These are phyloP conservation scores for Rhamnusium bicolor DNA, from an alignment of 2,888 invertebrate species.

Conservation along the genomic window DNA sequence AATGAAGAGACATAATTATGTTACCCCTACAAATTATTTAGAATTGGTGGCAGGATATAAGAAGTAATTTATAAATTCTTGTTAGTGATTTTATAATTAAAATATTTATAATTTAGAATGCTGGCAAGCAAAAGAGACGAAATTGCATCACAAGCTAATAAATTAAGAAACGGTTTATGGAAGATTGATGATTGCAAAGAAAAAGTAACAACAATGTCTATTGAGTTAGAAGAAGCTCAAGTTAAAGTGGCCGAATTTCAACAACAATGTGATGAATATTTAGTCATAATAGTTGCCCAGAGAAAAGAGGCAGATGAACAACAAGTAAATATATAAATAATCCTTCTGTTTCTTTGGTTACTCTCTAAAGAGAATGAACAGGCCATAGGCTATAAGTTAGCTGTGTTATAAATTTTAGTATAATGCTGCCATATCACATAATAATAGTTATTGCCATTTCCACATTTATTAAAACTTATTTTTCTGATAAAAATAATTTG, in stretches of 20 bases:
- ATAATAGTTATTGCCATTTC: no score
- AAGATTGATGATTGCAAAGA: conserved; percentile 90
- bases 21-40: conserved; percentile 91
- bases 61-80: conserved; percentile 71
- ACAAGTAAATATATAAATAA: conserved; percentile 59
- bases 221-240: conserved; percentile 85
- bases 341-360: neutral
- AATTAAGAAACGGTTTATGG: conserved; percentile 85
- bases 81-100: neutral
- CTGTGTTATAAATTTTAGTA: neutral
- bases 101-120: conserved; percentile 73
- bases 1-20: conserved; percentile 88
- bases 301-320: conserved; percentile 88
- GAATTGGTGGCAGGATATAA: conserved; percentile 90
- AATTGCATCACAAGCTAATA: conserved; percentile 83
- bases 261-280: conserved; percentile 88
- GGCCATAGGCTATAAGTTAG: no score
- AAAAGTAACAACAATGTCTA: conserved; percentile 88
- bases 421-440: no score
- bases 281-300: conserved; percentile 86
- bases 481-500: no score
- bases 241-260: conserved; percentile 84
- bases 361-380: no score
- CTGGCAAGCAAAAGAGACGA: conserved; percentile 81
- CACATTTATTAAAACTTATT: no score